Conservation (phyloP, 2,888 invertebrate genomes). For the Sthenelais limicola region DNA sequence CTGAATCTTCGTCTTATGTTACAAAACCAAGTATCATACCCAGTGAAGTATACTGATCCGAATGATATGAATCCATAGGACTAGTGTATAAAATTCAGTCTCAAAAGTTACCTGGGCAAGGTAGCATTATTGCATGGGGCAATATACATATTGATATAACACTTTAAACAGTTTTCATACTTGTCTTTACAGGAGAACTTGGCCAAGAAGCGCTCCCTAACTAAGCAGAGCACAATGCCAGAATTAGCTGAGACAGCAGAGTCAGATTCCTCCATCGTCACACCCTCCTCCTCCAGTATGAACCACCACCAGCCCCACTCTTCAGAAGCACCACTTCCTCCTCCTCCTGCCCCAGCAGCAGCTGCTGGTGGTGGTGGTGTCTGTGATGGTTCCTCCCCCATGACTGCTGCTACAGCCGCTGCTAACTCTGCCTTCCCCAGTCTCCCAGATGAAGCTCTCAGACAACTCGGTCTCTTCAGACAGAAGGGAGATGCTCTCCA, state of each 20-base stretch:
- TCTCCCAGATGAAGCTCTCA: conserved; percentile 30
- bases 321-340: neutral
- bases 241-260: conserved; percentile 58
- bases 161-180: no score
- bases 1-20: no score
- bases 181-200: conserved; percentile 62
- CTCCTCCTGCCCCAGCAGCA: neutral
- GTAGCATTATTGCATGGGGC: no score
- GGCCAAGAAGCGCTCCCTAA: conserved; percentile 60
- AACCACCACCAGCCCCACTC: no score
- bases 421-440: conserved; percentile 35
- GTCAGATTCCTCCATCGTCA: neutral
- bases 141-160: no score
- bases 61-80: no score
- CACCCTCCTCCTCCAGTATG: conserved; percentile 6
- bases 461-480: conserved; percentile 24
- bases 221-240: conserved; percentile 60
- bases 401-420: conserved; percentile 2
- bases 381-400: conserved; percentile 19
- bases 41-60: no score
- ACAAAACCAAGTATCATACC: no score
- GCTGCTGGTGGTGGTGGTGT: no score
- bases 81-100: no score
- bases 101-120: no score
- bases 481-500: conserved; percentile 28